Evolutionary conservation across 1,140 invertebrate genomes (phyloP).

Genomic region (Anoplolepis gracilipes): DNA sequence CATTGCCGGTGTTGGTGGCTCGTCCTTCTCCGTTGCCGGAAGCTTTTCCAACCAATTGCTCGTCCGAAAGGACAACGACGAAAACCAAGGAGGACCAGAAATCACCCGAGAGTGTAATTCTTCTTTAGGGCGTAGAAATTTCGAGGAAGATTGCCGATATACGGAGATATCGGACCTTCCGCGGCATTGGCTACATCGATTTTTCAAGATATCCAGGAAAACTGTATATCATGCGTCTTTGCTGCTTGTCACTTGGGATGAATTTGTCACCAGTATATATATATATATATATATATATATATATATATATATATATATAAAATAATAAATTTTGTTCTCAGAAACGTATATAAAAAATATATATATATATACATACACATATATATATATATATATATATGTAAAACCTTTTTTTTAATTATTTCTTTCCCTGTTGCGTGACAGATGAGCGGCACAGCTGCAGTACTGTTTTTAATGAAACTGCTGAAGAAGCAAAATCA

Average conservation of each 20-base stretch:
- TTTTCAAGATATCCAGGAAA: constrained; percentile 45
- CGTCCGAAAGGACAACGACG: constrained; percentile 68
- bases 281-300: too few relatives aligned
- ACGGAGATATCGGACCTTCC: constrained; percentile 34
- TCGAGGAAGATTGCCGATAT: constrained; percentile 42
- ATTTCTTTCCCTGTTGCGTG: not conserved
- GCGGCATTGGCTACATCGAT: constrained; percentile 48
- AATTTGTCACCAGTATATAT: constrained; percentile 15
- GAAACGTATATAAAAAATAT: not conserved
- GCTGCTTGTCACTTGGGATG: not conserved
- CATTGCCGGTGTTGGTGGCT: constrained; percentile 64
- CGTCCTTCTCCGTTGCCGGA: constrained; percentile 70
- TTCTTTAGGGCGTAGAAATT: constrained; percentile 33
- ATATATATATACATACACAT: too few relatives aligned
- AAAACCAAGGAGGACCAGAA: constrained; percentile 35
- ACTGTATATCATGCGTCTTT: constrained; percentile 31
- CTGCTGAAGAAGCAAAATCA: not conserved
- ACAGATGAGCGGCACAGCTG: not conserved
- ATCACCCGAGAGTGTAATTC: constrained; percentile 57
- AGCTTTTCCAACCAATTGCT: constrained; percentile 78
- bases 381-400: too few relatives aligned
- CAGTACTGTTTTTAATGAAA: not conserved
- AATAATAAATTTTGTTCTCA: constrained; percentile 6
- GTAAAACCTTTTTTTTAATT: not conserved
- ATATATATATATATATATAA: too few relatives aligned